phyloP scores from a whole-genome alignment of 2,888 invertebrate species.

The Aquatica leii region DNA sequence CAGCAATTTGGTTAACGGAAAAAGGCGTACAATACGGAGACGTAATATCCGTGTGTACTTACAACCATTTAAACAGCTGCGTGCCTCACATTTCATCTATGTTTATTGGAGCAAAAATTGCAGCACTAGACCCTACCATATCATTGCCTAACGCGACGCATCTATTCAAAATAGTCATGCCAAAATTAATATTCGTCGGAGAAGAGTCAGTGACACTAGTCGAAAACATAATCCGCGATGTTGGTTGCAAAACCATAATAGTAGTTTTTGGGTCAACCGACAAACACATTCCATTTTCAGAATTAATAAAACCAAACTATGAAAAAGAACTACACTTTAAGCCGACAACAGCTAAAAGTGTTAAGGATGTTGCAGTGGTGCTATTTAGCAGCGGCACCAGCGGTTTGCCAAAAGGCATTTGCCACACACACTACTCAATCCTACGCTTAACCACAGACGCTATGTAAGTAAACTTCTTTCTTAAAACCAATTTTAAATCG shows the following conservation, averaged over 20 bases:
- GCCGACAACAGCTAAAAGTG: conserved; percentile 24
- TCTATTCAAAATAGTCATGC: conserved; percentile 38
- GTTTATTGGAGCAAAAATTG: conserved; percentile 54
- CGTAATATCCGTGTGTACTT: neutral
- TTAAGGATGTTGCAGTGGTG: conserved; percentile 36
- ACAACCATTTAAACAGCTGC: conserved; percentile 2
- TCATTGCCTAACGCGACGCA: conserved; percentile 37
- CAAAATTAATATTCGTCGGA: conserved; percentile 43
- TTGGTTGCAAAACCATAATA: conserved; percentile 30
- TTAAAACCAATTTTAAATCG: neutral
- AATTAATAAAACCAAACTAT: conserved; percentile 42
- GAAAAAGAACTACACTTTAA: conserved; percentile 34
- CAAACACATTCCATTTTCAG: conserved; percentile 27
- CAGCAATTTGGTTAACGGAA: neutral
- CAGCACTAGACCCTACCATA: conserved; percentile 39
- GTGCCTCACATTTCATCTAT: conserved; percentile 54
- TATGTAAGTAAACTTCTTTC: neutral
- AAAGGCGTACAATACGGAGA: neutral
- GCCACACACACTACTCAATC: conserved; percentile 42
- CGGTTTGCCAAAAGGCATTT: conserved; percentile 55
- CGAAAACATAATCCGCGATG: conserved; percentile 29
- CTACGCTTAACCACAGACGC: neutral
- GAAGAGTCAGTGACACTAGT: conserved; percentile 32
- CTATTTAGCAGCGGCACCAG: conserved; percentile 51
- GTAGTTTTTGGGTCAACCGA: conserved; percentile 37